A percentile compares a stretch with the other conserved stretches of the same genome.
Conservation (phyloP, 1,140 invertebrate species). For the Oppia nitens region DNA sequence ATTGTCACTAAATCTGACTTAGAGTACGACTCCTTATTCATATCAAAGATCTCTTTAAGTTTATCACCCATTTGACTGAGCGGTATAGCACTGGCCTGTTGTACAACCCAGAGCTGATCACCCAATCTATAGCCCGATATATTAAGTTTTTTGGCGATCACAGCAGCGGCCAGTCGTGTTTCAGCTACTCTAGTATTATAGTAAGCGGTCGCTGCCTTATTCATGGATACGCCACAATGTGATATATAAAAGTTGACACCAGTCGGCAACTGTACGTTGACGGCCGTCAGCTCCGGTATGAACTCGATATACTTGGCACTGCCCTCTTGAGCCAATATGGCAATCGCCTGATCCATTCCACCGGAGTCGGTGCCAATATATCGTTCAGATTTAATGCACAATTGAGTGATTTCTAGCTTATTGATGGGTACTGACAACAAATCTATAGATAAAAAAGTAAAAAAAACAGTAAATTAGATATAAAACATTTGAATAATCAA, state of each 20-base stretch:
- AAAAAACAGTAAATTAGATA: neutral
- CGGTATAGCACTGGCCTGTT: conserved; percentile 11
- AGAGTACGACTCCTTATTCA: conserved; percentile 44
- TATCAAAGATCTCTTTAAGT: conserved; percentile 2
- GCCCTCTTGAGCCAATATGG: conserved; percentile 67
- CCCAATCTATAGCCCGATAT: conserved; percentile 9
- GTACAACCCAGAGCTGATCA: conserved; percentile 13
- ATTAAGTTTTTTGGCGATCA: conserved; percentile 18
- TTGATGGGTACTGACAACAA: conserved; percentile 28
- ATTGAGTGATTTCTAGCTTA: conserved; percentile 58
- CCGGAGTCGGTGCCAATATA: conserved; percentile 86
- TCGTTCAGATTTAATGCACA: conserved; percentile 72
- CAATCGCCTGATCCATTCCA: conserved; percentile 98
- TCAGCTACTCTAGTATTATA: conserved; percentile 89
- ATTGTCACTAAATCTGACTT: conserved; percentile 49
- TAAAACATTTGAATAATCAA: neutral
- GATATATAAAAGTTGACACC: conserved; percentile 78
- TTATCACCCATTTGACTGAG: conserved; percentile 7
- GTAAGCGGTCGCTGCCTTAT: conserved; percentile 77
- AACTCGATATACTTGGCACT: conserved; percentile 84
- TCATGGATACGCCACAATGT: conserved; percentile 71
- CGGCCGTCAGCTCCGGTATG: conserved; percentile 54
- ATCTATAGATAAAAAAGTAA: neutral
- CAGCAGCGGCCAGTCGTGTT: conserved; percentile 61
- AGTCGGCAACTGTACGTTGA: conserved; percentile 56